phyloP scores from a whole-genome alignment of 2,797 vertebrate genomes.

The Danio choprae region DNA sequence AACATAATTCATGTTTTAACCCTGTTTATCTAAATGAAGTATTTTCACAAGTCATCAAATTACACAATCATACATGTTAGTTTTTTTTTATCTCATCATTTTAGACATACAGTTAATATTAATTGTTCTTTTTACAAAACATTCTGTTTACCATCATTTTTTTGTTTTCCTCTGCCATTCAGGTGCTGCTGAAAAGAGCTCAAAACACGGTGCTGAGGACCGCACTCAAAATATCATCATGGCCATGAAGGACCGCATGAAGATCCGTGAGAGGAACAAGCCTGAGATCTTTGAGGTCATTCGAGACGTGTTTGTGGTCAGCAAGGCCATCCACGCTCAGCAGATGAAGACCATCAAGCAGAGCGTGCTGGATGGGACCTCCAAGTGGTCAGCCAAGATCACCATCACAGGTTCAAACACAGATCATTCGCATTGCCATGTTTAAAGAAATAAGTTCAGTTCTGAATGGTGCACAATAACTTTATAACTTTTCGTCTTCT shows the following conservation, averaged over 20 bases:
- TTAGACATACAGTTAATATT: no score
- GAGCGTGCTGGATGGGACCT: slow-evolving; percentile 96
- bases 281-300: slow-evolving; percentile 98
- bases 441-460: background rate
- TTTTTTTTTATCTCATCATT: no score
- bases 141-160: background rate
- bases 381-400: slow-evolving; percentile 99
- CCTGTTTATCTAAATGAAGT: no score
- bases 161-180: background rate
- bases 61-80: no score
- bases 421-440: background rate
- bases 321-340: slow-evolving; percentile 88
- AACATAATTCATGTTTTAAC: no score
- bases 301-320: slow-evolving; percentile 89
- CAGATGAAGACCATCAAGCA: slow-evolving; percentile 99
- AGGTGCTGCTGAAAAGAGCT: slow-evolving; percentile 98
- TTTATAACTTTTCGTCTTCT: slow-evolving; percentile 41
- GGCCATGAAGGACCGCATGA: slow-evolving; percentile 99
- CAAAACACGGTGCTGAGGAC: slow-evolving; percentile 94
- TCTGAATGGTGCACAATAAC: background rate
- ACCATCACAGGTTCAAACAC: slow-evolving; percentile 89
- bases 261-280: slow-evolving; percentile 96
- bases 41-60: no score
- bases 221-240: slow-evolving; percentile 98
- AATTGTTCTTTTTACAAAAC: no score